Evolutionary conservation across 1,140 invertebrate species (phyloP).

Genomic region (Cotesia vestalis): DNA sequence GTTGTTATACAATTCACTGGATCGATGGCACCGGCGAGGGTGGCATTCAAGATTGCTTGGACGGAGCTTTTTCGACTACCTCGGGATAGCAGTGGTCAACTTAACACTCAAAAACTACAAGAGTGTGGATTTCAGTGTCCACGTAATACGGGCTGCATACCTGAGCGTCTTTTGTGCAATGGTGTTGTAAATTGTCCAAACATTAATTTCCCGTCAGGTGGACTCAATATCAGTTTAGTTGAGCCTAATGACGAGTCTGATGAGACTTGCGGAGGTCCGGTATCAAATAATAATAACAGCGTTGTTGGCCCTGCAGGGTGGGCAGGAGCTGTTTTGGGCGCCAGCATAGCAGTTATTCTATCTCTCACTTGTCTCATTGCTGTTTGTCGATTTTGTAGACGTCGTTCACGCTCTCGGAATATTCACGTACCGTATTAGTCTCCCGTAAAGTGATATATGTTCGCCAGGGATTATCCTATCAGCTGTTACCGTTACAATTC

Average conservation of each 20-base stretch:
- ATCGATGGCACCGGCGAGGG: conserved; percentile 78
- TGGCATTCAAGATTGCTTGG: conserved; percentile 88
- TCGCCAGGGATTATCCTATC: conserved; percentile 20
- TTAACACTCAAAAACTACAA: conserved; percentile 76
- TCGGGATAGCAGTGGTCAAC: conserved; percentile 80
- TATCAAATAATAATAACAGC: conserved; percentile 53
- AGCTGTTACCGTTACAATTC: neutral
- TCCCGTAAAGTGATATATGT: conserved; percentile 22
- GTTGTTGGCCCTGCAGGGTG: conserved; percentile 57
- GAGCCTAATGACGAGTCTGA: conserved; percentile 60
- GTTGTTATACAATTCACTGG: conserved; percentile 76
- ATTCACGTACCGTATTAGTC: conserved; percentile 63
- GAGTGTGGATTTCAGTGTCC: conserved; percentile 85
- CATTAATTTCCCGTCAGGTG: conserved; percentile 52
- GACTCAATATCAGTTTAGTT: conserved; percentile 44
- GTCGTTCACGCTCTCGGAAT: conserved; percentile 57
- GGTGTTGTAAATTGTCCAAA: conserved; percentile 88
- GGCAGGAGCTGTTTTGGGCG: conserved; percentile 61
- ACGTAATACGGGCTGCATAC: conserved; percentile 83
- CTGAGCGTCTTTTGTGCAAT: conserved; percentile 82
- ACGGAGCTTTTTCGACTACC: conserved; percentile 88
- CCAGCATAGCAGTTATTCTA: conserved; percentile 60
- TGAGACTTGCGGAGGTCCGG: conserved; percentile 55
- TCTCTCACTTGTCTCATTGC: conserved; percentile 60
- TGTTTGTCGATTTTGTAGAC: conserved; percentile 64